Conservation (phyloP, 2,797 vertebrate species). For the Botia kubotai region DNA sequence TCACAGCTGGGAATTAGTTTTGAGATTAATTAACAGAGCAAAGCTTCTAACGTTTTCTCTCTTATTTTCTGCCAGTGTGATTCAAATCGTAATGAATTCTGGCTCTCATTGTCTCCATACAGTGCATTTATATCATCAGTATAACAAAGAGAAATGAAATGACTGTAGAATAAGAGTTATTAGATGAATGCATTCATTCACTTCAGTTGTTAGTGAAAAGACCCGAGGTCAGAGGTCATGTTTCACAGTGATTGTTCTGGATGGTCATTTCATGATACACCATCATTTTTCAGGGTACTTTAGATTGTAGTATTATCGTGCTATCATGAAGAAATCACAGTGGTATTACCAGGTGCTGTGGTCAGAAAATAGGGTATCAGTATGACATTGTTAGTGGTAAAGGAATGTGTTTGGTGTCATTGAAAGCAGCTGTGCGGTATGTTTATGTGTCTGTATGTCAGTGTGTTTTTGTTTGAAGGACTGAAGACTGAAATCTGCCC, state of each 20-base stretch:
- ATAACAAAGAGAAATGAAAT: conserved; percentile 13
- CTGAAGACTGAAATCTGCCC: no score
- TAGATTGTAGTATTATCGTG: no score
- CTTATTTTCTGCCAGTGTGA: conserved; percentile 27
- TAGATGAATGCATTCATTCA: background rate
- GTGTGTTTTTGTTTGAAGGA: no score
- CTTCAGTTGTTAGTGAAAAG: background rate
- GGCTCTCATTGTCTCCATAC: conserved; percentile 21
- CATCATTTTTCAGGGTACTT: no score
- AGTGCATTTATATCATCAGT: conserved; percentile 3
- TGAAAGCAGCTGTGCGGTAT: no score
- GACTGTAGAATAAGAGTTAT: background rate
- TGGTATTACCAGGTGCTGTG: no score
- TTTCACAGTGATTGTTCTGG: background rate
- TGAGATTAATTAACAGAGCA: conserved; percentile 62
- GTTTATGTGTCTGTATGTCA: no score
- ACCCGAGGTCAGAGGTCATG: background rate
- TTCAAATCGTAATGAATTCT: conserved; percentile 48
- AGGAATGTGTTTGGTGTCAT: no score
- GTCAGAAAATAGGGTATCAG: no score
- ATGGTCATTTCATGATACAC: background rate
- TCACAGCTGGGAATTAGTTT: conserved; percentile 60
- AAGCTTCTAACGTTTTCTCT: conserved; percentile 35
- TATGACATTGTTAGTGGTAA: no score
- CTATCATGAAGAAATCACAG: background rate